These are phyloP conservation scores for Zosterops hypoxanthus DNA, from an alignment of 2,113 vertebrate genomes.

Conservation along the genomic window DNA sequence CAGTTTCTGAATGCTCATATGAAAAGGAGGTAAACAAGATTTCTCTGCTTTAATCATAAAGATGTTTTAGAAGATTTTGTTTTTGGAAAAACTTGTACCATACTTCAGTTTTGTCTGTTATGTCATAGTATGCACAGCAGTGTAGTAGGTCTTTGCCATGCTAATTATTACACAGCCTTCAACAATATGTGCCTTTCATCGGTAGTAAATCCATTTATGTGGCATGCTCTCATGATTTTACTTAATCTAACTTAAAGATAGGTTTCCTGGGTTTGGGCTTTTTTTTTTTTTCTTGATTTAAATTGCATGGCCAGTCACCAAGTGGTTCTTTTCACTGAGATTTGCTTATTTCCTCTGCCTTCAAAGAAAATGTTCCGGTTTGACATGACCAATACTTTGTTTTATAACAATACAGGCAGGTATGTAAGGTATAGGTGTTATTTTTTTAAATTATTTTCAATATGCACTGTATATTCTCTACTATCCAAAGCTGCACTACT, in stretches of 20 bases:
- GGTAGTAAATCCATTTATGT: not conserved
- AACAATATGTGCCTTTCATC: not conserved
- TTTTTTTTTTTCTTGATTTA: not conserved
- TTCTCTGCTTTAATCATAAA: not conserved
- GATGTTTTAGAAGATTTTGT: not conserved
- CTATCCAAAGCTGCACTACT: not conserved
- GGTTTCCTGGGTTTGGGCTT: not conserved
- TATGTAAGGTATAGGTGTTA: not conserved
- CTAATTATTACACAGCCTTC: not conserved
- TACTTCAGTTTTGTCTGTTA: not conserved
- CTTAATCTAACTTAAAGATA: not conserved
- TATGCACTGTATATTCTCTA: not conserved
- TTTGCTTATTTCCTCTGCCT: not conserved
- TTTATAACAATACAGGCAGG: not conserved
- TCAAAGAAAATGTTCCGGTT: not conserved
- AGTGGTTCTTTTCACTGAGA: not conserved
- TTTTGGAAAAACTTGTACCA: not conserved
- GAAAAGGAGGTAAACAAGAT: not conserved
- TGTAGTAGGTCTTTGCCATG: not conserved
- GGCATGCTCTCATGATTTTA: not conserved
- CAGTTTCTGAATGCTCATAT: not conserved
- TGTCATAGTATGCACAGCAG: not conserved
- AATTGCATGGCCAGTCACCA: not conserved
- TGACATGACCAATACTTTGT: not conserved
- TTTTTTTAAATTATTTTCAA: not conserved